Evolutionary conservation across 2,888 invertebrate genomes (phyloP), one percentile per base, ranked within the genome.

Genomic region (Rhagium mordax): DNA sequence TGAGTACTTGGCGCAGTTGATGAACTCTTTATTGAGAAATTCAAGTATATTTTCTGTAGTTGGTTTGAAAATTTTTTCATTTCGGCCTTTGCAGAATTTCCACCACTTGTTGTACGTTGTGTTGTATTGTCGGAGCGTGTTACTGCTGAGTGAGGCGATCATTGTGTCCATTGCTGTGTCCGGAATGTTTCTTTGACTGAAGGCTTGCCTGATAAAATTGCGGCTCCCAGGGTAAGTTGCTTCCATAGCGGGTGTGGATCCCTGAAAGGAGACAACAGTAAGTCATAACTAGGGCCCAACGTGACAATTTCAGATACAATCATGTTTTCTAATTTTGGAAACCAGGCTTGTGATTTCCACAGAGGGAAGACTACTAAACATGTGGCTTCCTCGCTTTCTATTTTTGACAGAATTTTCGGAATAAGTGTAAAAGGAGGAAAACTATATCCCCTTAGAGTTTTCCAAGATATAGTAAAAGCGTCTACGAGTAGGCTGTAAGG

Each of bases 201-300:
- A 62, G 2, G 62, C 18, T 62, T 21, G 21, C 29, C 62, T n/a
- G 41, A 62, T 48, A 48, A 48, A 1, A 48, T 20, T 2, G 48
- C 62, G 48, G 62, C 62, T 15, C 20, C 62, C 48, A 62, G 62
- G 62, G 62, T 62, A 48, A 48, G 62, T 5, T 55, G 29, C 10
- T 7, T 10, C 67, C 67, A 53, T 20, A 57, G 2, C 1, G 33
- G 33, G 8, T 33, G 33, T 3, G 33, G 33, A 2, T 33, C 6
- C 8, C 33, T 33, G 8, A 6, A 1, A 33, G 33, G 33, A 8
- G 33, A 33, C 1, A 3, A 33, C 8, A 33, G 8, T 6, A 33
- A 7, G 1, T 33, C 8, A 33, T 5, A 8, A 1, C 8, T 8
- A 8, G 3, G 33, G 1, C 1, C 7, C 4, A 33, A 33, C 1